These are phyloP conservation scores for Drosophila ambigua DNA, from an alignment of 1,140 invertebrate genomes.

Conservation along the genomic window DNA sequence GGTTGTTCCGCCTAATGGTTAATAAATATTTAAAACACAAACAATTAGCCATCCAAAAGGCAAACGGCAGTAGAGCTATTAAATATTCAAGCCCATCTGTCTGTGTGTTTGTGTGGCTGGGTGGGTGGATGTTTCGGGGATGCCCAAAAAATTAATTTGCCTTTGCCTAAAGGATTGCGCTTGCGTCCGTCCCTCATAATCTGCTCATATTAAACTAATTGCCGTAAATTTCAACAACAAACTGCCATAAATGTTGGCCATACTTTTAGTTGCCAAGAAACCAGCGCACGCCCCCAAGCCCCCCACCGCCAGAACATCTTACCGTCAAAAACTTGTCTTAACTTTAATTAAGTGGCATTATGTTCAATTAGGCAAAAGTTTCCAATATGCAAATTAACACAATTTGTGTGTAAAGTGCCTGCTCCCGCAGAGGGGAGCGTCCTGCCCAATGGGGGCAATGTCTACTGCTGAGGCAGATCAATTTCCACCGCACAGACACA, in stretches of 20 bases:
- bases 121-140: conserved; percentile 7
- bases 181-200: conserved; percentile 39
- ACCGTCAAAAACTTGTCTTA: conserved; percentile 66
- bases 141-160: conserved; percentile 40
- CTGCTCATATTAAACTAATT: conserved; percentile 66
- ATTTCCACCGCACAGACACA: conserved; percentile 49
- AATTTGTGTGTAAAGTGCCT: conserved; percentile 60
- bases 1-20: too few species aligned
- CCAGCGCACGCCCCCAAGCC: neutral
- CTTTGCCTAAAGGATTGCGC: conserved; percentile 31
- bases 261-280: conserved; percentile 56
- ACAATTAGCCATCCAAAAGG: conserved; percentile 13
- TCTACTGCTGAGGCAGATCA: conserved; percentile 58
- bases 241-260: conserved; percentile 64
- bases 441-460: neutral
- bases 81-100: conserved; percentile 34
- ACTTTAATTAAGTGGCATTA: conserved; percentile 81
- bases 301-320: conserved; percentile 2
- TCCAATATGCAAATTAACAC: conserved; percentile 80
- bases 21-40: conserved; percentile 19
- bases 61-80: conserved; percentile 7
- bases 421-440: neutral
- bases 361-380: conserved; percentile 81
- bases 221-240: conserved; percentile 65
- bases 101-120: conserved; percentile 11